phyloP scores from a whole-genome alignment of 2,113 vertebrate genomes.

The Anseranas semipalmata region DNA sequence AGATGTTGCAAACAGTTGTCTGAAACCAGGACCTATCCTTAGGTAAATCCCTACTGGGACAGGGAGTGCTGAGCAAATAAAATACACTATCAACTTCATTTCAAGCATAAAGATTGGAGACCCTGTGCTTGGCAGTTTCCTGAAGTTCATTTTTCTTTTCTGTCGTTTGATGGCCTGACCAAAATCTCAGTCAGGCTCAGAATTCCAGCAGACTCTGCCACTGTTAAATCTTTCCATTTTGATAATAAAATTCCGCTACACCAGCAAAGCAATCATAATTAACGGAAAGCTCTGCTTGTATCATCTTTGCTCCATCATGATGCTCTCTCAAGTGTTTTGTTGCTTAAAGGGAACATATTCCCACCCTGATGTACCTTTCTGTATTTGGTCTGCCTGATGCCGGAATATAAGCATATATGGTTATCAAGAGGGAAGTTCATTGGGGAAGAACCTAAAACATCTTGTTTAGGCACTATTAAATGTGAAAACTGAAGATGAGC shows the following conservation, averaged over 20 bases:
- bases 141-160: background rate
- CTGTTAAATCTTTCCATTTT: background rate
- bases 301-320: background rate
- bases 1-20: background rate
- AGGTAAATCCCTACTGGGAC: background rate
- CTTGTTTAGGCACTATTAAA: background rate
- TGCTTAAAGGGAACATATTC: background rate
- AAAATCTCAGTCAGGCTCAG: background rate
- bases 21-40: background rate
- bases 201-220: background rate
- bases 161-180: background rate
- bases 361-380: background rate
- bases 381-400: background rate
- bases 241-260: background rate
- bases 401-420: background rate
- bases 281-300: background rate
- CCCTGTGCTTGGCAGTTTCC: background rate
- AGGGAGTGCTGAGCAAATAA: background rate
- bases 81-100: background rate
- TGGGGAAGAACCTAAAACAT: background rate
- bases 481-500: background rate
- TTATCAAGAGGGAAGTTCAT: background rate
- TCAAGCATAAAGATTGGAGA: background rate
- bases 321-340: background rate
- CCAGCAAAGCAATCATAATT: background rate